Base-by-base conservation (phyloP, 2,888 invertebrate genomes). In the Rhamphomyia laevipes region DNA sequence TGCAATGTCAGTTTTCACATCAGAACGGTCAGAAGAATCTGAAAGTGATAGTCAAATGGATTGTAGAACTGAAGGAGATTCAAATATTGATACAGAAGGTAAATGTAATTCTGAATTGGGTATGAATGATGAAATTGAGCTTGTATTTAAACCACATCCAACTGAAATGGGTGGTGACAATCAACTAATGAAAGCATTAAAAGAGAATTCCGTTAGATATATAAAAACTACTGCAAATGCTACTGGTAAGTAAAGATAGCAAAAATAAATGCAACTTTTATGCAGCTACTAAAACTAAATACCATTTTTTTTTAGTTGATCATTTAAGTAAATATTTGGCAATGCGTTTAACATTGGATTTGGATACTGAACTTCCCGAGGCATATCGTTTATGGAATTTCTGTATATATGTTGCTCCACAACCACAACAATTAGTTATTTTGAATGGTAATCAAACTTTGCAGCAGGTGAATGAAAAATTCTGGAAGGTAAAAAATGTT, bases 181-280 rank as follows among this genome's bases (percentile, higher is more conserved):
- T 63, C 84, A 86, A 47, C 72, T 90, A 16, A 86, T 89, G 65
- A 80, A 86, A 57, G 87, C 89, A 0, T 72, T 91, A 3, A 82
- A 88, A 59, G 90, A 92, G 61, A 88, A 86, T 64, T 86, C 87
- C 21, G 84, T 91, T 44, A 77, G 95, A 57, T 96, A 92, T 65
- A 84, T 96, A 46, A 96, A 96, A 74, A 96, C 96, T 1, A 93
- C 94, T 15, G 93, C 93, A 15, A 94, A 95, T 77, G 95, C 95
- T 4, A 91, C 94, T 63, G 86, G 88, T 87, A 71, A 68, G 58
- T 55, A 37, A 37, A 6, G 27, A n/a, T 23, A 1, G 2, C 4
- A 7, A n/a, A 2, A 13, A 35, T n/a, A n/a, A n/a, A n/a, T n/a
- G n/a, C n/a, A n/a, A n/a, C n/a, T n/a, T n/a, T n/a, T n/a, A n/a